Evolutionary conservation across 2,888 invertebrate genomes (phyloP), one percentile per base, ranked within the genome.

Genomic region (Xestia xanthographa): DNA sequence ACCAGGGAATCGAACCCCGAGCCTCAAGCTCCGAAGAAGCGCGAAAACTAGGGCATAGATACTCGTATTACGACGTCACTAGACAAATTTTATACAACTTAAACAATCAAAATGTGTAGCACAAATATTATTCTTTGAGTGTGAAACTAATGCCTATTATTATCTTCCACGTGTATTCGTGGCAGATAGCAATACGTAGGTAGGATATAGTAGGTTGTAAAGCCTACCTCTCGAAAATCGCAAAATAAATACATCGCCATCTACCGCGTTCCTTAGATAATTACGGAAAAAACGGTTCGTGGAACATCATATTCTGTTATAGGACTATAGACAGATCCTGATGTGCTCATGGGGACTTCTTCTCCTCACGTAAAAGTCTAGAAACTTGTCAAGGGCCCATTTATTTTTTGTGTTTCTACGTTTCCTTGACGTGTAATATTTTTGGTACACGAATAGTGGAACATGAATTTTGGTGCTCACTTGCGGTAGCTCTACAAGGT

Each of bases 81-180:
- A 20, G 22, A 38, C 12, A 14, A 38, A 62, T 62, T 8, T 20
- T 8, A 22, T 20, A 22, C 2, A 26, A n/a, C 53, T 34, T 11
- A 34, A 60, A 62, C 34, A 38, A 26, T 6, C 22, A 29, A 60
- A 34, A 38, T 62, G 62, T 1, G 62, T 38, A 62, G 20, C n/a
- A 62, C 34, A 62, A 62, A 38, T 62, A n/a, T 38, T 38, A 22
- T 62, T 62, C 12, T 38, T 22, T 6, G 38, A 29, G 22, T 22
- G n/a, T 62, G 38, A 62, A 62, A n/a, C 22, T 62, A 62, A 38
- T 38, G 62, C 62, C 62, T 62, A n/a, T 62, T 38, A 62, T 38
- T 38, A 62, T 38, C 38, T 38, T n/a, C n/a, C 62, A 62, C 62
- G 38, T 63, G 14, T 63, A 48, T 6, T 20, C 48, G 48, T 48